Base-by-base conservation (phyloP, 2,113 vertebrate species). In the Capricornis sumatraensis region DNA sequence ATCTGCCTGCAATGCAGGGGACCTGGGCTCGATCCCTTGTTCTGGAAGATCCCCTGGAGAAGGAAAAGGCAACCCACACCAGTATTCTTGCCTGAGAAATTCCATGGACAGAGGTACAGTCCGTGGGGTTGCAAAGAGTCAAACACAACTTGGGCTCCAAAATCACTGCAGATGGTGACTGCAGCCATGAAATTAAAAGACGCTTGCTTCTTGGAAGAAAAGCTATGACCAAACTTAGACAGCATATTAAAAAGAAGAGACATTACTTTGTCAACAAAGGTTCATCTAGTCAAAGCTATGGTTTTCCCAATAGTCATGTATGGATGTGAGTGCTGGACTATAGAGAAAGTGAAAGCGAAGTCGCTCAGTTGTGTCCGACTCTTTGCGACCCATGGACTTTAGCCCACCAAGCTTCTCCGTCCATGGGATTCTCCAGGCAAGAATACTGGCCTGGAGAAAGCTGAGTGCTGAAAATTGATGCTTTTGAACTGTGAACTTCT, bases 361-460 rank as follows among this genome's bases (percentile, higher is more conserved):
- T 57, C 1, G 17, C 3, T 57, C 55, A 57, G 55, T 57, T 1
- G 0, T 57, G 55, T 23, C 55, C 1, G 0, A 57, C 55, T 57
- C 55, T 57, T 57, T 23, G 55, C 3, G 0, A 55, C 53, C 21
- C 7, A 8, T 55, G 53, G 53, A 57, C 55, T 57, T 8, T 3
- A 9, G 55, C 55, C 55, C 55, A 23, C 55, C 21, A 23, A 23
- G 21, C 55, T 57, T 21, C 55, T 57, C 55, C 6, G 0, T 57
- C 55, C 55, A 57, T 57, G 55, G 55, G 21, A 23, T 57, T 57
- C 55, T 23, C 7, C 21, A 57, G 55, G 21, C 21, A 57, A 57
- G 55, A 23, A 57, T 57, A 9, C 8, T 57, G 19, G 55, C 21
- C 55, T 23, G 55, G 21, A 57, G 21, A 57, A 57, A 67, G 4